These are phyloP conservation scores for Eledona agricola DNA, from an alignment of 2,888 invertebrate genomes.

Conservation along the genomic window DNA sequence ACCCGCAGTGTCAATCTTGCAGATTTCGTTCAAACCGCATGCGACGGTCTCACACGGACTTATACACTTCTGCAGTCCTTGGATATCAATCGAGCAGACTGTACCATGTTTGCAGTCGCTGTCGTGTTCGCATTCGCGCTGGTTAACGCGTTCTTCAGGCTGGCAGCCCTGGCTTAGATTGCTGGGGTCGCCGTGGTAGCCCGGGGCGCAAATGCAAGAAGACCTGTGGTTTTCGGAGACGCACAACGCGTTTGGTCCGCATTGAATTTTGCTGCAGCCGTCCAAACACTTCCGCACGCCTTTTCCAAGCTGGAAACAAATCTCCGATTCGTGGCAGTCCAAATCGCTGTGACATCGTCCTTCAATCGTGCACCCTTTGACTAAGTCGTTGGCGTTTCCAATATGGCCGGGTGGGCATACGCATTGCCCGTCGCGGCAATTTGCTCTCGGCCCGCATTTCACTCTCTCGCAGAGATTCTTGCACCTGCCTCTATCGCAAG, in stretches of 20 bases:
- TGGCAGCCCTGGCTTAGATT: conserved; percentile 83
- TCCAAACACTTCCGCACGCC: conserved; percentile 84
- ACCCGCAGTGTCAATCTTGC: conserved; percentile 72
- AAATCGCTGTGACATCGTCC: conserved; percentile 83
- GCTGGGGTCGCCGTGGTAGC: conserved; percentile 83
- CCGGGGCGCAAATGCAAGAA: conserved; percentile 85
- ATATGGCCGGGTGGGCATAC: conserved; percentile 80
- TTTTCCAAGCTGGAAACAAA: conserved; percentile 86
- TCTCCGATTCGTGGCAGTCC: conserved; percentile 84
- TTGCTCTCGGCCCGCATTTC: conserved; percentile 82
- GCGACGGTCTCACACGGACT: conserved; percentile 82
- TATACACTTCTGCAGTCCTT: conserved; percentile 74
- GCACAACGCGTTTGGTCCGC: conserved; percentile 90
- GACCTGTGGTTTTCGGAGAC: conserved; percentile 85
- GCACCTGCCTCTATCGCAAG: conserved; percentile 78
- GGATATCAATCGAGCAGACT: conserved; percentile 73
- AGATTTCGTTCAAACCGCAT: conserved; percentile 84
- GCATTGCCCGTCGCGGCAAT: conserved; percentile 82
- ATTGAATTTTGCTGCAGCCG: conserved; percentile 86
- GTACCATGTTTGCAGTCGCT: conserved; percentile 77
- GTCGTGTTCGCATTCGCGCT: conserved; percentile 73
- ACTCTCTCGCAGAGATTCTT: conserved; percentile 79
- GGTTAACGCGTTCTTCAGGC: conserved; percentile 69
- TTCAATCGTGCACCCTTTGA: conserved; percentile 75
- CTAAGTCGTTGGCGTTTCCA: conserved; percentile 78